phyloP scores from a whole-genome alignment of 2,113 vertebrate species.

The Pipra filicauda region DNA sequence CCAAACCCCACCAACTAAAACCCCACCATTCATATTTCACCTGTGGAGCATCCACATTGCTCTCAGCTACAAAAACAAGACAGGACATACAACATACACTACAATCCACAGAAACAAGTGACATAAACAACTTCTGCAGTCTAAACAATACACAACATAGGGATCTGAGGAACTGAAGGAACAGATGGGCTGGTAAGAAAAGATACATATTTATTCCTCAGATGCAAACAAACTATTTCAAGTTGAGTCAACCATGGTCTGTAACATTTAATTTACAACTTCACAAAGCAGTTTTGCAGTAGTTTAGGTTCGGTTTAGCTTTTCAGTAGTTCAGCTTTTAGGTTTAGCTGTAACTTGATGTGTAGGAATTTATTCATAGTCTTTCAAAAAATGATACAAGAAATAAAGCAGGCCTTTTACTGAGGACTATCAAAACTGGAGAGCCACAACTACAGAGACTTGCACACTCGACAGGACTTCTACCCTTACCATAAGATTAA shows the following conservation, averaged over 20 bases:
- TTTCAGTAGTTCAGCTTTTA: not conserved
- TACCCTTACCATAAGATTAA: slow-evolving; percentile 73
- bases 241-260: not conserved
- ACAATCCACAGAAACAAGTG: not conserved
- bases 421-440: not conserved
- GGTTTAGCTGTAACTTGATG: not conserved
- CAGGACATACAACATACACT: not conserved
- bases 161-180: not conserved
- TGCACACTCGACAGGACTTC: not conserved
- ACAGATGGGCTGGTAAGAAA: not conserved
- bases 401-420: not conserved
- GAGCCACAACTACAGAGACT: too few species aligned
- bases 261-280: not conserved
- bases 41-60: not conserved
- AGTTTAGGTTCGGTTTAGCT: not conserved
- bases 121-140: not conserved
- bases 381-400: not conserved
- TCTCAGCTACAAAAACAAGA: not conserved
- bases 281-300: not conserved
- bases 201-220: not conserved
- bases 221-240: not conserved
- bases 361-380: not conserved
- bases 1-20: not conserved
- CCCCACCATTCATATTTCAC: not conserved
- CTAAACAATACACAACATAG: accelerated